These are phyloP conservation scores for Cataglyphis cursor DNA, from an alignment of 2,888 invertebrate species.

Conservation along the genomic window DNA sequence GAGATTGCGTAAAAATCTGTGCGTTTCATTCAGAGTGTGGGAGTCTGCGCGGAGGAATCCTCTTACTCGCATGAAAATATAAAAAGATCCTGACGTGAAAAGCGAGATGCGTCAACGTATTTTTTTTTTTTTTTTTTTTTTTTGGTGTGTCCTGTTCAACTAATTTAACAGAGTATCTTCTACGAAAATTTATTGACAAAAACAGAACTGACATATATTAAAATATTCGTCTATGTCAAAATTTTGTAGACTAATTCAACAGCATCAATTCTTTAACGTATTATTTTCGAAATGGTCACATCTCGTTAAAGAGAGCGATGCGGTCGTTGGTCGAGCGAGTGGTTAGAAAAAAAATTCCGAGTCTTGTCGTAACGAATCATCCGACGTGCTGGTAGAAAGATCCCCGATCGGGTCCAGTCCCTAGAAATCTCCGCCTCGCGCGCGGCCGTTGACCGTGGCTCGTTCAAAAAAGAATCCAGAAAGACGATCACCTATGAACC, in stretches of 20 bases:
- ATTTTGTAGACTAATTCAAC: neutral
- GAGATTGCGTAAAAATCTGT: slow-evolving; percentile 80
- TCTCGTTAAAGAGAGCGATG: neutral
- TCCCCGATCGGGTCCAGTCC: slow-evolving; percentile 44
- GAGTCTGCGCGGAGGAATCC: slow-evolving; percentile 71
- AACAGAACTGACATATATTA: neutral
- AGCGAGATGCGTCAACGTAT: neutral
- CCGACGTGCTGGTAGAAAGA: slow-evolving; percentile 39
- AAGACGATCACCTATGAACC: slow-evolving; percentile 77
- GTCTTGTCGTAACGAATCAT: slow-evolving; percentile 30
- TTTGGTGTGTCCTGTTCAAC: neutral
- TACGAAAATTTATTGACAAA: neutral
- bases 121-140: neutral
- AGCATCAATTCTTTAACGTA: neutral
- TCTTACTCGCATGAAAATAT: slow-evolving; percentile 19
- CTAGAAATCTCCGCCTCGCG: slow-evolving; percentile 29
- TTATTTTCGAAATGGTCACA: neutral
- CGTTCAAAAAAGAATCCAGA: slow-evolving; percentile 44
- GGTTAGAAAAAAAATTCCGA: slow-evolving; percentile 4
- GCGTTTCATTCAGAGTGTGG: slow-evolving; percentile 77
- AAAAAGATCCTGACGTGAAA: neutral
- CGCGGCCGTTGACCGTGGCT: slow-evolving; percentile 57
- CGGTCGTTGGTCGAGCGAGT: slow-evolving; percentile 33
- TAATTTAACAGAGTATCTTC: slow-evolving; percentile 13
- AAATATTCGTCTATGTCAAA: neutral